A percentile compares a stretch with the other conserved stretches of the same genome.
Evolutionary conservation across 2,888 invertebrate species (phyloP).

Genomic region (Cerastis leucographa): DNA sequence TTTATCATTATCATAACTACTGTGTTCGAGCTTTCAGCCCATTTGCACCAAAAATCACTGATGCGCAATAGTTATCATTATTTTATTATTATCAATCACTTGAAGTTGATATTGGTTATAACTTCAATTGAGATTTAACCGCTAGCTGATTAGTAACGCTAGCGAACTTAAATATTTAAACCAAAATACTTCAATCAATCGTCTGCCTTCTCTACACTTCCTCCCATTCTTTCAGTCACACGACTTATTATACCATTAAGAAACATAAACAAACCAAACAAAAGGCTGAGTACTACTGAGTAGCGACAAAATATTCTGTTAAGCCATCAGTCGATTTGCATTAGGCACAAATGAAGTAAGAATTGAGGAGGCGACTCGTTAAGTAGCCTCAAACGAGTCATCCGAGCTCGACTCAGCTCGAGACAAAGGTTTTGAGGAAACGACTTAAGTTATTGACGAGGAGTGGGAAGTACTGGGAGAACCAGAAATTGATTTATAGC

Average conservation of each 20-base stretch:
- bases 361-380: slow-evolving; percentile 70
- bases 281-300: slow-evolving; percentile 32
- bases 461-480: slow-evolving; percentile 19
- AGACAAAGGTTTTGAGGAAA: slow-evolving; percentile 67
- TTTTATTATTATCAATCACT: neutral
- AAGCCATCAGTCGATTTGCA: slow-evolving; percentile 67
- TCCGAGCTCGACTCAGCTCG: slow-evolving; percentile 71
- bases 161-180: neutral
- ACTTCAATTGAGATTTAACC: neutral
- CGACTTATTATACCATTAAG: slow-evolving; percentile 55
- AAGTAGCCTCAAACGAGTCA: slow-evolving; percentile 82
- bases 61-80: neutral
- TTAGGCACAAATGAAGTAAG: slow-evolving; percentile 69
- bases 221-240: slow-evolving; percentile 2
- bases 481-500: neutral
- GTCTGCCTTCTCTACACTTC: neutral
- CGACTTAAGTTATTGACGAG: slow-evolving; percentile 49
- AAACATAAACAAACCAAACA: slow-evolving; percentile 57
- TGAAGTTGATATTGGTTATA: neutral
- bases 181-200: neutral
- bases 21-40: neutral
- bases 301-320: slow-evolving; percentile 62
- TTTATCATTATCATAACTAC: too few relatives aligned
- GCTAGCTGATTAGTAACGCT: neutral
- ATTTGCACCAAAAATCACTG: neutral